A percentile compares a stretch with the other conserved stretches of the same genome.
These are phyloP conservation scores for Rhopalosiphum maidis DNA, from an alignment of 1,140 invertebrate genomes.

Conservation along the genomic window DNA sequence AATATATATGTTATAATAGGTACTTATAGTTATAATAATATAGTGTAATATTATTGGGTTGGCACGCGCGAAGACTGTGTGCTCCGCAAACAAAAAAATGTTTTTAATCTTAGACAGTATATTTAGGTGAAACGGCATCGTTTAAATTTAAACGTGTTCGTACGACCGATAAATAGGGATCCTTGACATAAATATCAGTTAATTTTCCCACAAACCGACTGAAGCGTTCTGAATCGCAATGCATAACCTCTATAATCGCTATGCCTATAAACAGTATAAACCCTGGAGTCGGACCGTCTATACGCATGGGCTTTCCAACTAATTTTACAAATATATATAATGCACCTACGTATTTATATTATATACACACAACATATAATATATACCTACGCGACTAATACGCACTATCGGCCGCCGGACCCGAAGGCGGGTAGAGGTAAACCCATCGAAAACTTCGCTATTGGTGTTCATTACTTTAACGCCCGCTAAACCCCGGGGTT, in stretches of 20 bases:
- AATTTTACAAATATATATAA: not conserved
- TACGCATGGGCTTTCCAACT: not conserved
- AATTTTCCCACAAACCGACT: not conserved
- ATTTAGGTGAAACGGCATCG: not conserved
- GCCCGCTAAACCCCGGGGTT: not conserved
- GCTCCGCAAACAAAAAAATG: not conserved
- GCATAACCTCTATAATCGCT: not conserved
- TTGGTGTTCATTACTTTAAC: not conserved
- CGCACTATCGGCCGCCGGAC: not conserved
- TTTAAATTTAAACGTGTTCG: not conserved
- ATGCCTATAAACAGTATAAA: not conserved
- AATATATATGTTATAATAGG: too few relatives aligned
- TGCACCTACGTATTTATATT: not conserved
- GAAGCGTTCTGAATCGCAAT: not conserved
- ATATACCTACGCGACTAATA: not conserved
- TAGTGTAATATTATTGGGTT: not conserved
- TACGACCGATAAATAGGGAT: not conserved
- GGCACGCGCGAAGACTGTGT: not conserved
- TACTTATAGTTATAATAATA: not conserved
- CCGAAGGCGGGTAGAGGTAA: not conserved
- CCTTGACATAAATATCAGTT: not conserved
- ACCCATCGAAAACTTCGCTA: constrained; percentile 4
- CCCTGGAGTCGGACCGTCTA: not conserved
- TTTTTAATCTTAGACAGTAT: not conserved
- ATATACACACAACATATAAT: not conserved